phyloP scores from a whole-genome alignment of 2,113 vertebrate species.

The Lycocorax pyrrhopterus region DNA sequence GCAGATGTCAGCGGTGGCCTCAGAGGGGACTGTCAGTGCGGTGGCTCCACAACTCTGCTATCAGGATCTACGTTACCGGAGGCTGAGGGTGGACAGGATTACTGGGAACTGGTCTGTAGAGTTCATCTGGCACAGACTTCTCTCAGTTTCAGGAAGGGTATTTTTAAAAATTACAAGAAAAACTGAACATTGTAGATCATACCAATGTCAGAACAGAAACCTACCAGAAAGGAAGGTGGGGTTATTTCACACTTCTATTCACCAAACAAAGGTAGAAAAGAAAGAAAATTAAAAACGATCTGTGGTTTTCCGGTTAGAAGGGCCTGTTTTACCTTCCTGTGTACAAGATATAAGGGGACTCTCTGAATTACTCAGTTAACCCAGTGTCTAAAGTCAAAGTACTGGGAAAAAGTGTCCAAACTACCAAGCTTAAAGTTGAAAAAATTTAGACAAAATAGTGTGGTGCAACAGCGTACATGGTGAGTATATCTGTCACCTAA shows the following conservation, averaged over 20 bases:
- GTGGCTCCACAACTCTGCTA: neutral
- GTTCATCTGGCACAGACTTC: neutral
- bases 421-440: neutral
- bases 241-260: neutral
- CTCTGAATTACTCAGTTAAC: slow-evolving; percentile 8
- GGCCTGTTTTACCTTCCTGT: slow-evolving; percentile 6
- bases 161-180: neutral
- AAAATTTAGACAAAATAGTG: neutral
- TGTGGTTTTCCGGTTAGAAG: slow-evolving; percentile 37
- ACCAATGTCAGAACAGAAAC: neutral
- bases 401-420: neutral
- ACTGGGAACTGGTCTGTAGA: neutral
- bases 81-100: neutral
- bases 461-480: neutral
- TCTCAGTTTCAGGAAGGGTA: neutral
- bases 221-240: neutral
- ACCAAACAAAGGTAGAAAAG: neutral
- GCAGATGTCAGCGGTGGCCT: neutral
- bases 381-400: neutral
- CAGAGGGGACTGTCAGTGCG: neutral
- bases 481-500: neutral
- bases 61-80: fast-evolving
- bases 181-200: neutral
- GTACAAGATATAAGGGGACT: neutral
- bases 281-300: neutral